Conservation (phyloP, 92 coral and sea anemone species). For the Montipora capitata region DNA sequence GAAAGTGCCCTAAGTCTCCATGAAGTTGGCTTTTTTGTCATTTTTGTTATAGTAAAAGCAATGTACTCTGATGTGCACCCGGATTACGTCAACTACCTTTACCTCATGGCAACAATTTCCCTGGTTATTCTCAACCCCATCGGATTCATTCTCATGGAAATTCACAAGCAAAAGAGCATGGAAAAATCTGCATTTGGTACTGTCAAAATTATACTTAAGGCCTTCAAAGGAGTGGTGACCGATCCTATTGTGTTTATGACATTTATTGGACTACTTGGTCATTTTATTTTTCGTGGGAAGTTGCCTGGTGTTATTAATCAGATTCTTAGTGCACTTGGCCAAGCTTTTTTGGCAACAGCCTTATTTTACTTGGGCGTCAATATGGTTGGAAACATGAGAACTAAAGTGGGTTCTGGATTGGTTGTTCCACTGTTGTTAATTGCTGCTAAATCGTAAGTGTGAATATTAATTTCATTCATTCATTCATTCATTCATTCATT, state of each 20-base stretch:
- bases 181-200: slow-evolving; percentile 17
- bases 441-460: slow-evolving; percentile 88
- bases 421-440: slow-evolving; percentile 85
- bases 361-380: slow-evolving; percentile 92
- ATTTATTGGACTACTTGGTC: slow-evolving; percentile 81
- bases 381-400: slow-evolving; percentile 93
- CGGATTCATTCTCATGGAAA: slow-evolving; percentile 87
- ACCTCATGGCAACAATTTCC: slow-evolving; percentile 85
- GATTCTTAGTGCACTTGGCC: slow-evolving; percentile 78
- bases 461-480: not conserved
- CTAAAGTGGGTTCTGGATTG: slow-evolving; percentile 82
- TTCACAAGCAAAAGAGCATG: slow-evolving; percentile 67
- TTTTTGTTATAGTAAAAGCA: slow-evolving; percentile 77
- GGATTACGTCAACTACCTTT: slow-evolving; percentile 85
- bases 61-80: slow-evolving; percentile 82
- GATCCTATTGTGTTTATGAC: slow-evolving; percentile 92
- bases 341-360: slow-evolving; percentile 89
- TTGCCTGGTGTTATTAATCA: slow-evolving; percentile 70
- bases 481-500: too few species aligned
- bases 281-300: slow-evolving; percentile 68
- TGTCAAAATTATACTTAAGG: slow-evolving; percentile 54
- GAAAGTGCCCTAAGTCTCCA: too few species aligned
- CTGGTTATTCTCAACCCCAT: slow-evolving; percentile 78
- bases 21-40: not conserved
- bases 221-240: slow-evolving; percentile 76